Evolutionary conservation across 2,888 invertebrate genomes (phyloP).

Genomic region (Oeneis ivallda): DNA sequence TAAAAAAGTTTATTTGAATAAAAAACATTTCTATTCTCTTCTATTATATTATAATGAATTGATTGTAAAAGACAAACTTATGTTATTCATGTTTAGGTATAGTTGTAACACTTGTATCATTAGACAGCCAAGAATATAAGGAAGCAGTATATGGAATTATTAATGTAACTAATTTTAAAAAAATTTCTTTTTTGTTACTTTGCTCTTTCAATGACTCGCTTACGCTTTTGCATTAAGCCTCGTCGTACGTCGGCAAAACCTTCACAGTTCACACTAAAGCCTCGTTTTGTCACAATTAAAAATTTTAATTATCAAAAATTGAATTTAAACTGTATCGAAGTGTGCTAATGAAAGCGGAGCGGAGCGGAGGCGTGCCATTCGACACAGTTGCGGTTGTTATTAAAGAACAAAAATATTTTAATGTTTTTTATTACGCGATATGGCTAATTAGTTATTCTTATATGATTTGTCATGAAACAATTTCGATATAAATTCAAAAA

Average conservation of each 20-base stretch:
- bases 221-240: constrained; percentile 28
- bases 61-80: no score
- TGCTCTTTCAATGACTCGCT: constrained; percentile 27
- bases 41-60: no score
- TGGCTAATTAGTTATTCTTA: no score
- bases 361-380: neutral
- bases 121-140: no score
- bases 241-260: constrained; percentile 29
- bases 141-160: no score
- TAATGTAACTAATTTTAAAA: no score
- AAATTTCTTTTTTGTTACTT: no score
- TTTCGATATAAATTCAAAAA: neutral
- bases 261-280: constrained; percentile 49
- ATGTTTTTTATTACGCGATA: no score
- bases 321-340: constrained; percentile 58
- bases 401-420: neutral
- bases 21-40: no score
- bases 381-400: neutral
- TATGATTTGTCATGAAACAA: neutral
- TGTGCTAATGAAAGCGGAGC: constrained; percentile 54
- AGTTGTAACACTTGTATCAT: no score
- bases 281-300: constrained; percentile 68
- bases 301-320: constrained; percentile 66
- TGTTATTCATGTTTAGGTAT: no score
- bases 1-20: no score